phyloP scores from a whole-genome alignment of 2,888 invertebrate species.

The Spodoptera exigua region DNA sequence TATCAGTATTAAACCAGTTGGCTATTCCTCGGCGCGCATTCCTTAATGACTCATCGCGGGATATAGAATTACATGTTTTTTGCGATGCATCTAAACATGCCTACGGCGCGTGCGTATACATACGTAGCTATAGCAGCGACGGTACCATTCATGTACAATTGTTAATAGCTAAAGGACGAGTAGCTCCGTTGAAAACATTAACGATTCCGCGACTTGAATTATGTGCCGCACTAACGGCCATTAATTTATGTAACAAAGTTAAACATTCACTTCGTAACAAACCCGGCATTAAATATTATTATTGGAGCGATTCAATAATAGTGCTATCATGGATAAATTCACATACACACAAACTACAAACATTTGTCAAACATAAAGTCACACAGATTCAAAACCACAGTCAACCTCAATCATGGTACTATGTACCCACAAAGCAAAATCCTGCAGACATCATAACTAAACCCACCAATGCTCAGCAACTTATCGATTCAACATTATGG shows the following conservation, averaged over 20 bases:
- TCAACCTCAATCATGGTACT: constrained; percentile 4
- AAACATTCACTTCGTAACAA: constrained; percentile 1
- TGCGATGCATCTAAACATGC: constrained; percentile 17
- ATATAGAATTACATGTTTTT: constrained; percentile 14
- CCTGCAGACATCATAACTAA: constrained; percentile 9
- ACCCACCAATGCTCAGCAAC: constrained; percentile 6
- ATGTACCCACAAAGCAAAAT: constrained; percentile 13
- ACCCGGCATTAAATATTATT: constrained; percentile 4
- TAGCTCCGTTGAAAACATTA: constrained; percentile 3
- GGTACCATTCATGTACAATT: background rate
- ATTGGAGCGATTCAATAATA: constrained; percentile 6
- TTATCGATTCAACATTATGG: constrained; percentile 4
- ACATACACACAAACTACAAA: constrained; percentile 8
- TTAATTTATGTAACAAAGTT: background rate
- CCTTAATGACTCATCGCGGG: background rate
- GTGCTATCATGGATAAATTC: constrained; percentile 8
- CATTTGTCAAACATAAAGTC: constrained; percentile 9
- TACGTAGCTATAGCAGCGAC: background rate
- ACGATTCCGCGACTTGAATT: constrained; percentile 4
- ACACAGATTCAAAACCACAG: constrained; percentile 9
- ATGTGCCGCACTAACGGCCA: constrained; percentile 1
- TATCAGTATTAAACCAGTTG: constrained; percentile 5
- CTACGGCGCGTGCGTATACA: background rate
- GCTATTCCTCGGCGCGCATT: constrained; percentile 16
- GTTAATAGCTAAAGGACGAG: constrained; percentile 2